A percentile compares a stretch with the other conserved stretches of the same genome.
phyloP scores from a whole-genome alignment of 2,113 vertebrate genomes.

The Podarcis raffonei region DNA sequence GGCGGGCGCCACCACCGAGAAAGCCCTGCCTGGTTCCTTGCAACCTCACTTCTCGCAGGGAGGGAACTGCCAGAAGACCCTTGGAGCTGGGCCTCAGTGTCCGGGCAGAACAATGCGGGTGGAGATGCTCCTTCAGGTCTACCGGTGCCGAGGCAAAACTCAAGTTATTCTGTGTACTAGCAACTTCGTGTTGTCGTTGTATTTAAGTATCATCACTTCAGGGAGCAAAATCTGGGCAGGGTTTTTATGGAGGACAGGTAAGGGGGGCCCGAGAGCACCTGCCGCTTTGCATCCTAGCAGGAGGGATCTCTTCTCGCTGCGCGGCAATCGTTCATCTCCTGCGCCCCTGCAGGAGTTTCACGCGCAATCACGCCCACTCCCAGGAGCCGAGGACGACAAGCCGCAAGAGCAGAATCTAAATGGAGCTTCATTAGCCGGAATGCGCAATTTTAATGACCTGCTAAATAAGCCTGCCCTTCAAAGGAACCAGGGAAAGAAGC shows the following conservation, averaged over 20 bases:
- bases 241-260: not conserved
- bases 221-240: not conserved
- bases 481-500: not conserved
- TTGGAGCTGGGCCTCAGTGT: no score
- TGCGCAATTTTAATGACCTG: constrained; percentile 2
- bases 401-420: not conserved
- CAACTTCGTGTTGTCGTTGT: no score
- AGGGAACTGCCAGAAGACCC: no score
- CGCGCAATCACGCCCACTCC: not conserved
- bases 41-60: no score
- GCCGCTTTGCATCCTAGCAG: not conserved
- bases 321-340: no score
- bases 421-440: not conserved
- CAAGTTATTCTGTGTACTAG: no score
- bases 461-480: not conserved
- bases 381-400: not conserved
- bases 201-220: not conserved
- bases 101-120: no score
- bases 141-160: no score
- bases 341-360: not conserved
- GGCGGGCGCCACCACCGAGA: no score
- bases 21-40: no score
- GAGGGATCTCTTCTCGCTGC: not conserved
- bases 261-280: no score
- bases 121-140: no score